Base-by-base conservation (phyloP, 2,888 invertebrate genomes). In the Bibio marci region DNA sequence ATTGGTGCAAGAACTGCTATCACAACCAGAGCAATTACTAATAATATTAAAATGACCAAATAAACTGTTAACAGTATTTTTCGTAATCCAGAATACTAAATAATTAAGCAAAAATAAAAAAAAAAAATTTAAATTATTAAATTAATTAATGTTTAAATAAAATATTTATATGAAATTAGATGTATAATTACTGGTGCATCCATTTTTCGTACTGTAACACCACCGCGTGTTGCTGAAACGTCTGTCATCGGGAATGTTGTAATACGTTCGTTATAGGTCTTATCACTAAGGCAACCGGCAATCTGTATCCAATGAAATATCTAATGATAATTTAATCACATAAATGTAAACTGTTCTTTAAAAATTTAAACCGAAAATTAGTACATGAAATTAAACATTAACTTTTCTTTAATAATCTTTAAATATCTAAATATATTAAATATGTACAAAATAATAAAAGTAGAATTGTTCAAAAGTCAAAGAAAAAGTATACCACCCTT, bases 181-280 rank as follows among this genome's bases (percentile, higher is more conserved):
- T 22, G 22, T 22, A 22, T 6, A 22, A 6, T 22, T 22, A 22
- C 86, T 51, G 86, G 80, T 30, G 83, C 79, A 57, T 86, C 86
- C 46, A 73, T 69, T 54, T 72, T 76, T 45, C 76, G 65, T 55
- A 83, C 82, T 50, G 71, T 72, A 48, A 77, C 73, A 47, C 71
- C 69, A 42, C 71, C 72, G 2, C 71, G 57, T 45, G 65, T 62
- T 33, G 71, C 71, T 12, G 75, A 70, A 54, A 76, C 68, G 54
- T 87, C 85, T 54, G 82, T 82, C 83, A 87, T 81, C 22, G 85
- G 85, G 66, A 86, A 83, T 6, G 82, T 71, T 52, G 80, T 80
- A 25, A 82, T 74, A 43, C 81, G 70, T 38, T 78, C 76, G 44
- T 71, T 70, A 49, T 71, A 73, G 42, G 76, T 74, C 37, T 75